Conservation (phyloP, 2,888 invertebrate species). For the Crematogaster levior region DNA sequence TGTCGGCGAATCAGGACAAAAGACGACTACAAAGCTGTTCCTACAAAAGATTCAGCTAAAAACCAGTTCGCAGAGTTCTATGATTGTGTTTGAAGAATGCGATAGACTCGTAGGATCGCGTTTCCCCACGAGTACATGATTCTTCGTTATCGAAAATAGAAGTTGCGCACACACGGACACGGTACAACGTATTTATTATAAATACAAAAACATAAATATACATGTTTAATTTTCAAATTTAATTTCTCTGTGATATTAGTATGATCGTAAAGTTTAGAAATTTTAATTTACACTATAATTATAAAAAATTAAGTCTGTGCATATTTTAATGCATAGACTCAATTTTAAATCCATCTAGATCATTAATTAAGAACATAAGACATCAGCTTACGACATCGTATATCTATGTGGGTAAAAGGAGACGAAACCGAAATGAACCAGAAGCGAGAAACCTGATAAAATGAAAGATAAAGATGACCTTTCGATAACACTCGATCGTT, state of each 20-base stretch:
- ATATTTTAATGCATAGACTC: background rate
- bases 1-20: conserved; percentile 43
- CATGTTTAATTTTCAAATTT: background rate
- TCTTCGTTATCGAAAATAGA: background rate
- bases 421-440: conserved; percentile 50
- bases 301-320: background rate
- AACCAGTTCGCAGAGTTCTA: conserved; percentile 68
- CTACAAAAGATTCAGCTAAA: conserved; percentile 20
- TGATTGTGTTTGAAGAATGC: conserved; percentile 68
- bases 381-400: background rate
- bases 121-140: conserved; percentile 49
- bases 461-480: conserved; percentile 75
- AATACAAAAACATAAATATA: background rate
- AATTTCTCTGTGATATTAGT: background rate
- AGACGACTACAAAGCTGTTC: conserved; percentile 20
- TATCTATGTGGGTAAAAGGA: conserved; percentile 61
- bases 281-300: background rate
- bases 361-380: conserved; percentile 5
- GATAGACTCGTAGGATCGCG: conserved; percentile 56
- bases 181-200: background rate
- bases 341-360: background rate
- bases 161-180: background rate
- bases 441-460: conserved; percentile 70
- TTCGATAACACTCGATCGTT: conserved; percentile 74
- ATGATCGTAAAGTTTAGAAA: background rate